Conservation (phyloP, 2,888 invertebrate species). For the Parnassius orleans region DNA sequence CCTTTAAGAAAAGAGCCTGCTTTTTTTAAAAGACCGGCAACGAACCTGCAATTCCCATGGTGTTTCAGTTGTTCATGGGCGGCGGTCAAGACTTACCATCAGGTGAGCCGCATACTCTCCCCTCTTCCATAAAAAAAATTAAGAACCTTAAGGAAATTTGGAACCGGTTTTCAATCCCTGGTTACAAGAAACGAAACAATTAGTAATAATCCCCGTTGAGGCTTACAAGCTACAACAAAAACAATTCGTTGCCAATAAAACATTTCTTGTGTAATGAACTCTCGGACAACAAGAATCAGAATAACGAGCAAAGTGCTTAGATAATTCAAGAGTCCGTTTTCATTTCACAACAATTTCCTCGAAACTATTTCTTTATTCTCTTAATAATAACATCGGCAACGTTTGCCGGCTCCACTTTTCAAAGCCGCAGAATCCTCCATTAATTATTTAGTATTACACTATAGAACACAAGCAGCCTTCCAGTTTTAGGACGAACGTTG, state of each 20-base stretch:
- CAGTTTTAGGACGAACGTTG: slow-evolving; percentile 31
- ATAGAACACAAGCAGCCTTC: slow-evolving; percentile 26
- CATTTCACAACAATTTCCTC: slow-evolving; percentile 28
- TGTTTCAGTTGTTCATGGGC: too few relatives aligned
- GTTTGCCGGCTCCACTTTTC: slow-evolving; percentile 28
- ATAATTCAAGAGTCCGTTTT: slow-evolving; percentile 21
- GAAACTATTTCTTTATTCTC: slow-evolving; percentile 30
- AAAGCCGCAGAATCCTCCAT: slow-evolving; percentile 38
- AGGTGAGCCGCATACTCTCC: too few relatives aligned
- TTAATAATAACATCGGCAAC: slow-evolving; percentile 26
- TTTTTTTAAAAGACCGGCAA: too few relatives aligned
- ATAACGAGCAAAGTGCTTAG: slow-evolving; percentile 19
- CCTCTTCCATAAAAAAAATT: too few relatives aligned
- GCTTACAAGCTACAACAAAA: slow-evolving; percentile 2
- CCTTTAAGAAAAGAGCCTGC: too few relatives aligned
- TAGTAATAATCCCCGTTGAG: too few relatives aligned
- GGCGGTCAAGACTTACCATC: too few relatives aligned
- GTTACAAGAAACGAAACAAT: too few relatives aligned
- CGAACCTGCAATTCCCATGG: too few relatives aligned
- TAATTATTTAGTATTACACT: slow-evolving; percentile 42
- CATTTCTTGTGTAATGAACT: slow-evolving; percentile 11
- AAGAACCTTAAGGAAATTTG: too few relatives aligned
- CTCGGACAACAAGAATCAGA: slow-evolving; percentile 10
- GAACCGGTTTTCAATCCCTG: too few relatives aligned
- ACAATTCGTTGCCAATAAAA: slow-evolving; percentile 8